Base-by-base conservation (phyloP, 2,888 invertebrate species). In the Priocnemis perturbator region DNA sequence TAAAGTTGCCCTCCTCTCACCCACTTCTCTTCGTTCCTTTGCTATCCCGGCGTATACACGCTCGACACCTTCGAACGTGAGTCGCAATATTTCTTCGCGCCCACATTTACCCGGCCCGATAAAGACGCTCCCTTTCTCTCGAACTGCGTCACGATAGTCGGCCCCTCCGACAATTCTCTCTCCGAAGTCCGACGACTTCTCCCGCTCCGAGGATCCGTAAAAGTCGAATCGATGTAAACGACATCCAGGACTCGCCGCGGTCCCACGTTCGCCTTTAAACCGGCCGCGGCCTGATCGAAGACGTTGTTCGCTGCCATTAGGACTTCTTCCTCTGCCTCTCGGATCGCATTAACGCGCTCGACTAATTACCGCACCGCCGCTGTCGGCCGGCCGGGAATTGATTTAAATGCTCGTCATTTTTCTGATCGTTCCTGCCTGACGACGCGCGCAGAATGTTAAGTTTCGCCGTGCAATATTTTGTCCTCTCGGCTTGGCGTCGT, bases 201-300 rank as follows among this genome's bases (percentile, higher is more conserved):
- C n/a, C 21, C 17, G 52, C 48, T 17, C 50, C 2, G 17, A 47
- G 60, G 60, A 23, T 26, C 48, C 52, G 60, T 66, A 55, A 71
- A 71, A 71, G 21, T 72, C 66, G 47, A 15, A 53, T 62, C 69
- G 60, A 66, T 66, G 70, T 66, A 72, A 72, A 70, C 66, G 70
- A 61, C 70, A 67, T 58, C 47, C 44, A 26, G 15, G 15, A 50
- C n/a, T 19, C 21, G 15, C 57, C 20, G 20, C 20, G 20, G 45
- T 44, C 37, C 45, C 37, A 52, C 44, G 69, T 58, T 69, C 65
- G 60, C 55, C 52, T 64, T 71, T 17, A 15, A 50, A 5, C 37
- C 4, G 50, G n/a, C 50, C 20, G 20, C 50, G 9, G 11, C 3
- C 37, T n/a, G 50, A 17, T 9, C 37, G 37, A 37, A 37, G 37